phyloP scores from a whole-genome alignment of 2,888 invertebrate species.

The Lasiommata megera region DNA sequence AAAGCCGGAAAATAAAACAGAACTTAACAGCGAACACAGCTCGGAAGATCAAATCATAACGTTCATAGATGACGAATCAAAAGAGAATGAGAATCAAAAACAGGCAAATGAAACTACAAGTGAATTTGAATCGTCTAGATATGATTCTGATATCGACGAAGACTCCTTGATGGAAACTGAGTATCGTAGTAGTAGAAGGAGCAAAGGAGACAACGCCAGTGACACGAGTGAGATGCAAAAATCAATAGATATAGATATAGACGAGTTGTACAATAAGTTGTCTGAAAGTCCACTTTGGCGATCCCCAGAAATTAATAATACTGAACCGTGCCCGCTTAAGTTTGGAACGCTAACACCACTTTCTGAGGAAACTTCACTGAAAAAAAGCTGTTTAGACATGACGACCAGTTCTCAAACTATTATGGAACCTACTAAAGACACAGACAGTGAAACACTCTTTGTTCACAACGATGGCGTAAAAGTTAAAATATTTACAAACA shows the following conservation, averaged over 20 bases:
- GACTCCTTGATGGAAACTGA: constrained; percentile 57
- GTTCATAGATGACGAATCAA: constrained; percentile 43
- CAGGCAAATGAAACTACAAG: constrained; percentile 39
- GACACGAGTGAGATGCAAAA: constrained; percentile 48
- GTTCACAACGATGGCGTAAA: constrained; percentile 48
- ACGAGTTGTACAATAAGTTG: constrained; percentile 57
- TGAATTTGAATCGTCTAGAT: constrained; percentile 42
- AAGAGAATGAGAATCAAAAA: constrained; percentile 37
- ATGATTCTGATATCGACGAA: constrained; percentile 56
- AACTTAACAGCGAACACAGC: constrained; percentile 28
- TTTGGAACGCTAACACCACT: constrained; percentile 58
- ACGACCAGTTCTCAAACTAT: constrained; percentile 38
- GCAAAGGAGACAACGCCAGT: constrained; percentile 36
- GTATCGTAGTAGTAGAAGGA: constrained; percentile 20
- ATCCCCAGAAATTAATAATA: constrained; percentile 5
- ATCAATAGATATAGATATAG: constrained; percentile 57
- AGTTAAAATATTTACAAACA: constrained; percentile 47
- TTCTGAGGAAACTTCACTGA: constrained; percentile 61
- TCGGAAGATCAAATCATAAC: constrained; percentile 27
- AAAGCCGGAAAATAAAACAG: constrained; percentile 43
- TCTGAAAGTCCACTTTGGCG: constrained; percentile 29
- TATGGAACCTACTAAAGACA: constrained; percentile 11
- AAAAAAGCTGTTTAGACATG: constrained; percentile 50
- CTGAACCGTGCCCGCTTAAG: constrained; percentile 40
- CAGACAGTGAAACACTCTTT: constrained; percentile 44